Percentiles rank a stretch among this genome's conserved stretches.
phyloP scores from a whole-genome alignment of 2,888 invertebrate species.

The Melanchra persicariae region DNA sequence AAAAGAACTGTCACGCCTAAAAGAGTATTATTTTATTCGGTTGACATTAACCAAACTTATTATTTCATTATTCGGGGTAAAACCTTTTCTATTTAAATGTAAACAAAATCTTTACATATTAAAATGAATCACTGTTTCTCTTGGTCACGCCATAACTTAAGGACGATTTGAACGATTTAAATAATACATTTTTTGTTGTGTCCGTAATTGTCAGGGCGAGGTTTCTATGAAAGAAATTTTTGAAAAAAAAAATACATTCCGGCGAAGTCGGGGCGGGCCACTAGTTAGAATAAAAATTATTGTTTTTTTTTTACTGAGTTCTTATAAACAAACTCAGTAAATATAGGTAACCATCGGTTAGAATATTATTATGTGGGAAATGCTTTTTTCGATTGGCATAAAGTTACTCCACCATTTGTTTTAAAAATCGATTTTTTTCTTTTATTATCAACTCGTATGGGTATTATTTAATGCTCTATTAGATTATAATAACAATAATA shows the following conservation, averaged over 20 bases:
- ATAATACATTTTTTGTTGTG: no score
- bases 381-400: no score
- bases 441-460: background rate
- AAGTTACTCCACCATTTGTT: background rate
- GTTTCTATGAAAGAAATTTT: no score
- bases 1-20: background rate
- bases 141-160: no score
- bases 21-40: background rate
- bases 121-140: no score
- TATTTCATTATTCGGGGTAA: background rate
- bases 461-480: slow-evolving; percentile 4
- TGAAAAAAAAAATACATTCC: no score
- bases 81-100: background rate
- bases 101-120: background rate
- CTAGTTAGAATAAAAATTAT: no score
- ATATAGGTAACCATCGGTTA: background rate
- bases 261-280: no score
- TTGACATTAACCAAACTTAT: background rate
- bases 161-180: no score
- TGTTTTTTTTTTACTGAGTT: background rate
- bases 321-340: background rate
- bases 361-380: no score
- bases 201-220: no score
- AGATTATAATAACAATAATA: no score
- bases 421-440: background rate